Evolutionary conservation across 64 coral and sea anemone genomes (phyloP), one percentile per base, ranked within the genome.

Genomic region (Exaiptasia diaphana): DNA sequence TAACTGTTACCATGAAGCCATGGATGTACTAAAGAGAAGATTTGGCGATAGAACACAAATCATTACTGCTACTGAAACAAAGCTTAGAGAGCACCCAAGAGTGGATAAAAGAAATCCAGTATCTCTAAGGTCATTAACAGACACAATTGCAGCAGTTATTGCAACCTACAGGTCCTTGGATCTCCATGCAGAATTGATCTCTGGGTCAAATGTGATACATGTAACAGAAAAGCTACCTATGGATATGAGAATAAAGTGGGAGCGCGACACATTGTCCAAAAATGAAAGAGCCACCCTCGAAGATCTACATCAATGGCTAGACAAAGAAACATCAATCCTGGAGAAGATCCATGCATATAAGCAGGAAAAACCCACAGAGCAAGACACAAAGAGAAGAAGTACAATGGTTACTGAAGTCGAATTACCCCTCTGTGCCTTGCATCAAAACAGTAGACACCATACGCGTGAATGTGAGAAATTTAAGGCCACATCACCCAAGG

Each of bases 1-100:
- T 17, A 49, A 62, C 4, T 52, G 56, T 24, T 83, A 83, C 25
- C 22, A 33, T 5, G 65, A 71, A 41, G 80, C 80, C 24, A 55
- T 42, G 80, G 80, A 71, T 5, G 56, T 43, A 4, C 49, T 72
- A 5, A 5, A 41, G 40, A 33, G 17, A 41, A 28, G 50, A 50
- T 72, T 83, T 32, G 42, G 80, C 14, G 43, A 83, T 15, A 24
- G 64, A 24, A 72, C 23, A 0, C 41, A 50, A 38, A 31, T 57
- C 18, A 55, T 77, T 3, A 48, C 31, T 34, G 6, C 74, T 11
- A 54, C 31, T 22, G 74, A 77, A n/a, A 14, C 50, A 7, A 35
- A 10, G 1, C 26, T 56, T 3, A 49, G 52, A 77, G 53, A 58
- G 9, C 36, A 27, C 36, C 49, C 48, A 77, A 35, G 4, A 5